Conservation (phyloP, 2,797 vertebrate species). For the Cyclura pinguis region DNA sequence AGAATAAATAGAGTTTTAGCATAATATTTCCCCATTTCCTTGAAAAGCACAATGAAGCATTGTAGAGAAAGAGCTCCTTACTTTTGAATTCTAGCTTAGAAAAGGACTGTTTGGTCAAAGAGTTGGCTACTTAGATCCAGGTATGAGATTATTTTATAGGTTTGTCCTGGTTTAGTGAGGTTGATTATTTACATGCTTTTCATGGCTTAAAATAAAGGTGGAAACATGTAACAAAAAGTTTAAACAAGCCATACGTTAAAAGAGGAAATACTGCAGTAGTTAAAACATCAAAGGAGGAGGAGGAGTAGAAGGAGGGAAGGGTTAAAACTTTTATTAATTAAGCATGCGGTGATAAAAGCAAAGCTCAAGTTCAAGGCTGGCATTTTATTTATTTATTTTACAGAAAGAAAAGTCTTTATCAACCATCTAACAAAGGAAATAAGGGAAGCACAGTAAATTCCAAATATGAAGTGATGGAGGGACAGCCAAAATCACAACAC, state of each 20-base stretch:
- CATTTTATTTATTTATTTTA: not conserved
- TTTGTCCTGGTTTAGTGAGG: not conserved
- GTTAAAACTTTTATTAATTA: not conserved
- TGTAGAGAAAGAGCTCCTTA: conserved; percentile 19
- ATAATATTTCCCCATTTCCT: conserved; percentile 31
- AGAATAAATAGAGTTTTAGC: conserved; percentile 2
- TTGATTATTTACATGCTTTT: not conserved
- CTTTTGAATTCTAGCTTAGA: not conserved
- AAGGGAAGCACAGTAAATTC: not conserved
- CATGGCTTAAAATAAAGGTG: not conserved
- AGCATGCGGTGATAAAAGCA: not conserved
- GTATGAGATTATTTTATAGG: not conserved
- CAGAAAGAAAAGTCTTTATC: not conserved
- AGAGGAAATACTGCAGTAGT: not conserved
- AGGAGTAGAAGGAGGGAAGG: not conserved
- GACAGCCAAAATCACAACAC: not conserved
- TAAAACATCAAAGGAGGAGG: no score
- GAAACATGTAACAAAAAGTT: not conserved
- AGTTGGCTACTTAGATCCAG: no score
- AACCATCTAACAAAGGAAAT: not conserved
- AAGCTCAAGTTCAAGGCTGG: not conserved
- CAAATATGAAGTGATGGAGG: not conserved
- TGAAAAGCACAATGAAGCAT: conserved; percentile 32
- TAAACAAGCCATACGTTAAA: not conserved
- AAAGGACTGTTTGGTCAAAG: not conserved